Conservation (phyloP, 2,888 invertebrate genomes). For the Drosophila picticornis region DNA sequence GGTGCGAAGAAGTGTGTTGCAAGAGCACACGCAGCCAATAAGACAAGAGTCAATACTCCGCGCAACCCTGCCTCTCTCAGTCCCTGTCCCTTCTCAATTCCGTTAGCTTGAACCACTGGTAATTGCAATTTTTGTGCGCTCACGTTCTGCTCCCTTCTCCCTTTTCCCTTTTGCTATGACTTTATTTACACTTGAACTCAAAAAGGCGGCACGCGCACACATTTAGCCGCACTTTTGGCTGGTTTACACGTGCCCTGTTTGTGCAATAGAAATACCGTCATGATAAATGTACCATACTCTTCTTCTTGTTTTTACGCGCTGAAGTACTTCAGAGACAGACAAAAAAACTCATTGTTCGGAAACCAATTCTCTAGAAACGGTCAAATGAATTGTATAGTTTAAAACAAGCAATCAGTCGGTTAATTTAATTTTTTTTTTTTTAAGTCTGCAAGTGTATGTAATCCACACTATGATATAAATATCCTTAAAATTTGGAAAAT, state of each 20-base stretch:
- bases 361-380: background rate
- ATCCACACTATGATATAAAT: background rate
- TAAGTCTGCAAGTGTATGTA: background rate
- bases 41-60: constrained; percentile 3
- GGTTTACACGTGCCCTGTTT: constrained; percentile 27
- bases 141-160: constrained; percentile 42
- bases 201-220: constrained; percentile 54
- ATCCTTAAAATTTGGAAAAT: background rate
- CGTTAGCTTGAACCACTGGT: constrained; percentile 31
- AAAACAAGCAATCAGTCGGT: background rate
- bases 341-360: background rate
- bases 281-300: background rate
- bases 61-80: background rate
- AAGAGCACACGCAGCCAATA: constrained; percentile 28
- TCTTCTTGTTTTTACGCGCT: background rate
- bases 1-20: constrained; percentile 1
- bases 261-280: background rate
- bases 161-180: constrained; percentile 34
- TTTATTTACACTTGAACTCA: constrained; percentile 71
- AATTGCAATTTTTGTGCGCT: constrained; percentile 62
- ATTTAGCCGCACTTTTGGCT: background rate
- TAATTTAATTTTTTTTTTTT: background rate
- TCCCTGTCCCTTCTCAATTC: background rate
- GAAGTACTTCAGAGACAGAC: background rate
- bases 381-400: background rate